These are phyloP conservation scores for Aphelenchoides besseyi DNA, from an alignment of 1,140 invertebrate species.

Conservation along the genomic window DNA sequence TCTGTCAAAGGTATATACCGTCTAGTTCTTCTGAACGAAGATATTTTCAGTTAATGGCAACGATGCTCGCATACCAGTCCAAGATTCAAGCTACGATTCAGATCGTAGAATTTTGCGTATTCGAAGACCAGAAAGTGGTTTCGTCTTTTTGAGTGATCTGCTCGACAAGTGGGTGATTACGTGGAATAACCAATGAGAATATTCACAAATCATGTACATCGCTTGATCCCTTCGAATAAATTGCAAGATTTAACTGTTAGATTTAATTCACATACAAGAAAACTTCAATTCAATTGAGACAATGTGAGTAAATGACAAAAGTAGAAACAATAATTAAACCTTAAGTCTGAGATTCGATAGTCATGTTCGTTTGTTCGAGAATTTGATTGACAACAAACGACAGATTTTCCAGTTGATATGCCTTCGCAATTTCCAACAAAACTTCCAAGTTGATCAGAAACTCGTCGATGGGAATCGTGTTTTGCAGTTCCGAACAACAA, in stretches of 20 bases:
- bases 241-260: too few species aligned
- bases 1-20: too few species aligned
- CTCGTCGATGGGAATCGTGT: slow-evolving; percentile 7
- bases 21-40: too few species aligned
- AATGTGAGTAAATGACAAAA: not conserved
- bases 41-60: slow-evolving; percentile 25
- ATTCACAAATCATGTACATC: not conserved
- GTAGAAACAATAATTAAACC: not conserved
- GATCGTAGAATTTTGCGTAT: slow-evolving; percentile 7
- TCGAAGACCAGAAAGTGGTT: not conserved
- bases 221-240: not conserved
- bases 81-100: slow-evolving; percentile 2
- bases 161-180: not conserved
- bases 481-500: not conserved
- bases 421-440: not conserved
- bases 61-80: not conserved
- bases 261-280: not conserved
- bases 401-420: not conserved
- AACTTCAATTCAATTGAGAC: not conserved
- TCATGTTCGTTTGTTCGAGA: not conserved
- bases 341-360: not conserved
- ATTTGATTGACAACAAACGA: not conserved
- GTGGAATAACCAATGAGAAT: slow-evolving; percentile 14
- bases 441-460: not conserved
- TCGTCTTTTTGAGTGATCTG: not conserved